Percentiles rank a stretch among this genome's conserved stretches.
Evolutionary conservation across 2,888 invertebrate species (phyloP).

Genomic region (Apantesis nais): DNA sequence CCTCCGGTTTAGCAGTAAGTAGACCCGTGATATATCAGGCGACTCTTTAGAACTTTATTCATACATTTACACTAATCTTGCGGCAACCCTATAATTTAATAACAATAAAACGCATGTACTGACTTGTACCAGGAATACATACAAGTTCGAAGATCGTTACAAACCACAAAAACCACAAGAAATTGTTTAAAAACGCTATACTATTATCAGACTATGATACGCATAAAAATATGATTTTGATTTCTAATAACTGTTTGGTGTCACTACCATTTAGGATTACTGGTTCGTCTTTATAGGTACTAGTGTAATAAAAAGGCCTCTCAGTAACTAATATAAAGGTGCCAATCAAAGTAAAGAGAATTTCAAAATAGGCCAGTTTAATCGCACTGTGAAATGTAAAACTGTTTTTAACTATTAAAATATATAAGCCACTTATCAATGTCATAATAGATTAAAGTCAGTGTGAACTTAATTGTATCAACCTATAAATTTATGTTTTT

Average conservation of each 20-base stretch:
- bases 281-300: not conserved
- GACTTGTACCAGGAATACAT: not conserved
- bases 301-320: not conserved
- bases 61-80: not conserved
- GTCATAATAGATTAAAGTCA: not conserved
- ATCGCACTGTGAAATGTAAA: not conserved
- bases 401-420: not conserved
- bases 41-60: not conserved
- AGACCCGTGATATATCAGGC: too few relatives aligned
- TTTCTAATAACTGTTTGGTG: not conserved
- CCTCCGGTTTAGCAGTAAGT: too few relatives aligned
- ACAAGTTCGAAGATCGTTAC: not conserved
- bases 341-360: not conserved
- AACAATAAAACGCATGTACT: not conserved
- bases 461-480: not conserved
- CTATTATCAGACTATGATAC: not conserved
- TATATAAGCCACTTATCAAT: not conserved
- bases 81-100: not conserved
- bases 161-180: not conserved
- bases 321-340: not conserved
- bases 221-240: not conserved
- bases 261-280: not conserved
- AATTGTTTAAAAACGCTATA: not conserved
- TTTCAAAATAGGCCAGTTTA: not conserved
- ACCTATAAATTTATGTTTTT: conserved; percentile 10